Base-by-base conservation (phyloP, 2,113 vertebrate genomes). In the Tachysurus fulvidraco region DNA sequence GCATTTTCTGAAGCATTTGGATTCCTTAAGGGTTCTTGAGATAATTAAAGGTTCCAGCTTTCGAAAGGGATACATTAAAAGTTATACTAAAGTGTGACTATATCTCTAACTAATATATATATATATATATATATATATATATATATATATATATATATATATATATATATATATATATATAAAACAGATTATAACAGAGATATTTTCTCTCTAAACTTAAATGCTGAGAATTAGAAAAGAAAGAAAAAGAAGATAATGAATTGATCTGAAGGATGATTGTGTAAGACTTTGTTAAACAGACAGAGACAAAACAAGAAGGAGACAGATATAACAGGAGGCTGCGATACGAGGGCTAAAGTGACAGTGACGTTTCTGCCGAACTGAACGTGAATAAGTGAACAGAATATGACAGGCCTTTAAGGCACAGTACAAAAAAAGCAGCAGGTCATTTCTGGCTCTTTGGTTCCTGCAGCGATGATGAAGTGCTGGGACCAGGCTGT, bases 401-500 rank as follows among this genome's bases (percentile, higher is more conserved):
- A 46, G 80, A 82, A 88, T 88, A 88, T 82, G 86, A 85, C 90
- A 91, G 87, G 88, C 84, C 84, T 85, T 90, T 81, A 86, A 71
- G 83, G 77, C 67, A 59, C 84, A 46, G 74, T 77, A 84, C 69
- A 86, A 74, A 88, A 36, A 65, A 79, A 89, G 71, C 84, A 65
- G 83, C 84, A 62, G 36, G 36, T 79, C 81, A 78, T 84, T 69
- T 23, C 52, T 84, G 89, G 87, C 92, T 91, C 85, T 82, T 91
- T 88, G 90, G 88, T 88, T 91, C 91, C 90, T 87, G 88, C 90
- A 88, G 92, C 14, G 92, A 92, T 90, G 90, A 94, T 93, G 92
- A 92, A 91, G 93, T 91, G 91, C 91, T 91, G 67, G 89, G 89
- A 92, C 91, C 88, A 89, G 85, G 87, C 85, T 81, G 91, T 87